Conservation (phyloP, 2,113 vertebrate genomes). For the Nyctereutes procyonoides region DNA sequence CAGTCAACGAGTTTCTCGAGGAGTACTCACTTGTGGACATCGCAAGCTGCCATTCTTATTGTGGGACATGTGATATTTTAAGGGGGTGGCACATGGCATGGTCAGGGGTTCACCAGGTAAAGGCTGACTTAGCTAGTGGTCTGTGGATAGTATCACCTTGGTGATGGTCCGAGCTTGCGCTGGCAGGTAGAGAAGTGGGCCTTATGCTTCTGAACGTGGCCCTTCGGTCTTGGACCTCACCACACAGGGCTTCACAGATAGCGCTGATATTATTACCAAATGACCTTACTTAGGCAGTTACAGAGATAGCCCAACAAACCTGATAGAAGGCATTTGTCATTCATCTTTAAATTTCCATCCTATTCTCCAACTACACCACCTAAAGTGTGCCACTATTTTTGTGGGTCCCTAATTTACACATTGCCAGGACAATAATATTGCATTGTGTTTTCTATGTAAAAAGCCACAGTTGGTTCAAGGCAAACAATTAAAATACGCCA, state of each 20-base stretch:
- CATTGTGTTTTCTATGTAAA: conserved; percentile 8
- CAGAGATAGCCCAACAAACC: not conserved
- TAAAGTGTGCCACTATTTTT: not conserved
- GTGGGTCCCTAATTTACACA: not conserved
- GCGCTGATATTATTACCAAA: not conserved
- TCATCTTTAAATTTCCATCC: not conserved
- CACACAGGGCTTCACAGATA: not conserved
- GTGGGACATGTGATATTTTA: not conserved
- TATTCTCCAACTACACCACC: not conserved
- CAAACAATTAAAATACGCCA: not conserved
- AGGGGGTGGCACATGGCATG: not conserved
- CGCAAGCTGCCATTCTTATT: not conserved
- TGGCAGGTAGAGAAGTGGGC: not conserved
- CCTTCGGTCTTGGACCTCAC: not conserved
- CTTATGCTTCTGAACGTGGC: not conserved
- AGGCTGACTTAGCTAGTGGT: not conserved
- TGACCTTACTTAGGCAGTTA: not conserved
- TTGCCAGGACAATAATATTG: not conserved
- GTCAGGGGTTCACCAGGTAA: not conserved
- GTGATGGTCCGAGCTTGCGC: not conserved
- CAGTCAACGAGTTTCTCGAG: not conserved
- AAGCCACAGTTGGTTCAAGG: not conserved
- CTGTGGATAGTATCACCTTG: not conserved
- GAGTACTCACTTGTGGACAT: not conserved
- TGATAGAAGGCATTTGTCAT: not conserved